Base-by-base conservation (phyloP, 1,140 invertebrate genomes). In the Planococcus citri region DNA sequence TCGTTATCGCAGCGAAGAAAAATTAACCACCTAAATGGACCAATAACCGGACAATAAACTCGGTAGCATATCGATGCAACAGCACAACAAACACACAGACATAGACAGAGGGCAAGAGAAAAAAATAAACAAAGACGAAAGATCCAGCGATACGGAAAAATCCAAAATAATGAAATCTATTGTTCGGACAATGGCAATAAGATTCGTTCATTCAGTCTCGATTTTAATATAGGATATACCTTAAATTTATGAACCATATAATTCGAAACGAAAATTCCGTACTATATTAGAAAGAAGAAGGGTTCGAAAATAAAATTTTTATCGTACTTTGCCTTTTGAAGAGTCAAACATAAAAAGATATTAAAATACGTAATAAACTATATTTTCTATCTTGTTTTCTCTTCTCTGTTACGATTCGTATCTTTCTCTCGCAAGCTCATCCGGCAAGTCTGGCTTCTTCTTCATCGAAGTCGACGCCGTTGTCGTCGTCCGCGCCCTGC, bases 221-320 rank as follows among this genome's bases (percentile, higher is more conserved):
- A 51, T 51, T 51, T 51, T 51, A 51, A 51, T 51, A 51, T 51
- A 51, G 41, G 41, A 51, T 51, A 51, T 20, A 51, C 41, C 41
- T 51, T 51, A 51, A 51, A 51, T 51, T 51, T 51, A 51, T 51
- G 41, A 51, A 51, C 41, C 41, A 51, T 51, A 51, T 51, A 51
- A 51, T 51, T 51, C 41, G 41, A 51, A 51, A 51, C 41, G 41
- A 51, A 51, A 51, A 51, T 51, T 51, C 41, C 17, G 41, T 51
- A 51, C 10, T 51, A 51, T 20, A 51, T 51, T 20, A 20, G 41
- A 51, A 51, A 37, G 14, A 51, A 51, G 41, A 20, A 51, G 41
- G 41, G 41, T 51, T 51, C 17, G 41, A 51, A 51, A 51, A 51
- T 51, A 51, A 51, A 51, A 51, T 51, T 51, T 51, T 51, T 51